These are phyloP conservation scores for Enteromius paludinosus DNA, from an alignment of 2,797 vertebrate species.

Conservation along the genomic window DNA sequence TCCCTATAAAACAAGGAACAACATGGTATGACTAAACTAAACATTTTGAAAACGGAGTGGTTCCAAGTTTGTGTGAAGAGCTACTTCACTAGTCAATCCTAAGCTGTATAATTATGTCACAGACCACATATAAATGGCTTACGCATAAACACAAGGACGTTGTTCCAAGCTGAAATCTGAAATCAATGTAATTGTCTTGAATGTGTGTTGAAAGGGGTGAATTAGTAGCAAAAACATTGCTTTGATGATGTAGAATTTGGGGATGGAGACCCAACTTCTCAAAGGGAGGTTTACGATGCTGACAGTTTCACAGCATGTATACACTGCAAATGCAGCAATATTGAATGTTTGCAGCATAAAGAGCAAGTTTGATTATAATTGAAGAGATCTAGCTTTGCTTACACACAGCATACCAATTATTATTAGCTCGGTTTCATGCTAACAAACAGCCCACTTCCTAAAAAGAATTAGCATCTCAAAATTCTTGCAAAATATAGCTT, in stretches of 20 bases:
- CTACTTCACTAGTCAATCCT: not conserved
- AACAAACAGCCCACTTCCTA: not conserved
- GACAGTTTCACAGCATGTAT: not conserved
- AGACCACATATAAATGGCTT: not conserved
- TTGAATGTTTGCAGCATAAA: not conserved
- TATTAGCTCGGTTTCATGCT: not conserved
- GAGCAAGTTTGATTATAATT: not conserved
- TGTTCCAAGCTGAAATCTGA: not conserved
- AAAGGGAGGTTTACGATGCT: not conserved
- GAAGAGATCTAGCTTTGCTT: not conserved
- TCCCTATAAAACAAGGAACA: not conserved
- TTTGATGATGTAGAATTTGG: not conserved
- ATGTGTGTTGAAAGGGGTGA: not conserved
- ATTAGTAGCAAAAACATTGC: not conserved
- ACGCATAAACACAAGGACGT: not conserved
- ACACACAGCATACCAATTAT: not conserved
- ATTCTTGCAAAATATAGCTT: not conserved
- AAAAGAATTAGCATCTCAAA: not conserved
- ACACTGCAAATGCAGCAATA: not conserved
- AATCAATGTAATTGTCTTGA: not conserved
- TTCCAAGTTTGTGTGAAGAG: not conserved
- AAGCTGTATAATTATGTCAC: not conserved
- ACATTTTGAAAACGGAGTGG: not conserved
- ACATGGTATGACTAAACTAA: not conserved
- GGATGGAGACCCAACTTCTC: not conserved